Conservation (phyloP, 2,888 invertebrate species). For the Eucriotettix oculatus region DNA sequence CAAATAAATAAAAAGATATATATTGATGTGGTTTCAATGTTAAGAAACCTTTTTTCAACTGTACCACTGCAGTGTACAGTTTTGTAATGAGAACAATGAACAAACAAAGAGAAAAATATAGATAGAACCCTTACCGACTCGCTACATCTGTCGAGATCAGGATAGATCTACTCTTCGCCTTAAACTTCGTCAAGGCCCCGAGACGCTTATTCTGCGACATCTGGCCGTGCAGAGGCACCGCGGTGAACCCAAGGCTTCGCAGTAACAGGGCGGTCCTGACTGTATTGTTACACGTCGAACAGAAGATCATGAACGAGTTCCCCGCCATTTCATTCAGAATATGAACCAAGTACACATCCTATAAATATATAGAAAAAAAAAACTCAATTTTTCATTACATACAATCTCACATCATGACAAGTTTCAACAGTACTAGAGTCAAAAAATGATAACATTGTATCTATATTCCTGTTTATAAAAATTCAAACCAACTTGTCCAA, state of each 20-base stretch:
- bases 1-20: no score
- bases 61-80: no score
- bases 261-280: slow-evolving; percentile 76
- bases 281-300: slow-evolving; percentile 85
- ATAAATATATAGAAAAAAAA: slow-evolving; percentile 16
- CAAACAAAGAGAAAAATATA: no score
- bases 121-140: slow-evolving; percentile 46
- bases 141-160: slow-evolving; percentile 98
- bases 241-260: slow-evolving; percentile 77
- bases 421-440: background rate
- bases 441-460: no score
- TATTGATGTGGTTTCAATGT: no score
- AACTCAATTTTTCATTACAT: background rate
- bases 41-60: no score
- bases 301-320: slow-evolving; percentile 94
- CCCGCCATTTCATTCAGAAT: slow-evolving; percentile 89
- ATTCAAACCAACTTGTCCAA: no score
- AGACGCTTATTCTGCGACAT: slow-evolving; percentile 96
- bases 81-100: no score
- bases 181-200: slow-evolving; percentile 91
- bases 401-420: background rate
- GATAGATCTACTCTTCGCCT: slow-evolving; percentile 81
- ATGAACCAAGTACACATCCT: slow-evolving; percentile 93
- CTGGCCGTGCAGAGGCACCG: slow-evolving; percentile 96
- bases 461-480: no score